Conservation (phyloP, 2,113 vertebrate species). For the Alosa alosa region DNA sequence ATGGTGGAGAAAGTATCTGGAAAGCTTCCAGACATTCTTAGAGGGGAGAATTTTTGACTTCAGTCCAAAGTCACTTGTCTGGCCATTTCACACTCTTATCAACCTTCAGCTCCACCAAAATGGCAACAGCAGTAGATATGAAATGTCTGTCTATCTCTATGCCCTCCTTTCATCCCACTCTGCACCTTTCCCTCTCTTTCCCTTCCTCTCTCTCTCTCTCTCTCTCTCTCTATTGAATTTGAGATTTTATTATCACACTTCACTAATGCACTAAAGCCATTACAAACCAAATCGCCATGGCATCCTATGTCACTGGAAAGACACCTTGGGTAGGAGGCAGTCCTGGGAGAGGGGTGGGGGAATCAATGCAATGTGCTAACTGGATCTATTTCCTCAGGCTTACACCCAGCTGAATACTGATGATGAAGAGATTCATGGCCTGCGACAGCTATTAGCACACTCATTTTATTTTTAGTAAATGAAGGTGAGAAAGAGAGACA, state of each 20-base stretch:
- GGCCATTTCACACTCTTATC: background rate
- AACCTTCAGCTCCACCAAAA: background rate
- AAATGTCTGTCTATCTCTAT: background rate
- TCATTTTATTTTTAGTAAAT: conserved; percentile 4
- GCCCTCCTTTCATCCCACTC: background rate
- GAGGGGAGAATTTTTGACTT: background rate
- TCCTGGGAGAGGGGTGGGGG: background rate
- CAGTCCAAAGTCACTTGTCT: background rate
- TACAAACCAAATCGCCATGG: conserved; percentile 23
- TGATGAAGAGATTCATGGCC: conserved; percentile 35
- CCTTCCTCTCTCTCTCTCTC: conserved; percentile 7
- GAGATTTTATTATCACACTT: conserved; percentile 28
- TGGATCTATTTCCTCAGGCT: conserved; percentile 42
- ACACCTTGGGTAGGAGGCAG: conserved; percentile 23
- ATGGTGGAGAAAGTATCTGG: background rate
- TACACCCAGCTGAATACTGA: conserved; percentile 40
- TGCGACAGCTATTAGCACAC: conserved; percentile 26
- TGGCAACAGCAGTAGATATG: background rate
- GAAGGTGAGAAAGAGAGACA: background rate
- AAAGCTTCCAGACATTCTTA: background rate
- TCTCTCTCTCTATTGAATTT: conserved; percentile 29
- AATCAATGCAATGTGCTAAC: conserved; percentile 44
- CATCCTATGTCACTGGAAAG: conserved; percentile 19
- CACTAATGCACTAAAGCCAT: conserved; percentile 28
- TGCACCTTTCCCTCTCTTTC: background rate